Evolutionary conservation across 2,113 vertebrate species (phyloP), one percentile per base, ranked within the genome.

Genomic region (Pungitius pungitius): DNA sequence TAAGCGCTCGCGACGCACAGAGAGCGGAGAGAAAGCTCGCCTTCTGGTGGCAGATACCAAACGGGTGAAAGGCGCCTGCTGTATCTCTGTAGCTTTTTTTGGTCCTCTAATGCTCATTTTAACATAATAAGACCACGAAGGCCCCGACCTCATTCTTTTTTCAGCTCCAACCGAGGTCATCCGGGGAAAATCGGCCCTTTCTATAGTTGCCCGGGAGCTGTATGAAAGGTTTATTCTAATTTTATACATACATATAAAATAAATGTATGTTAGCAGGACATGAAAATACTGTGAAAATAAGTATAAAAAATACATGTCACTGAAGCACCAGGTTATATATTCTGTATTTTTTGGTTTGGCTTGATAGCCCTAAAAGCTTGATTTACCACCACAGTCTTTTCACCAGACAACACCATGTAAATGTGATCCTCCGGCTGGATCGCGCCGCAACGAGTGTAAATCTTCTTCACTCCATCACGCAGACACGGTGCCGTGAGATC

Each of bases 71-170:
- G 12, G 39, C 13, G 33, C 26, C 35, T 54, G 3, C 6, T 13
- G 0, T 30, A 18, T 47, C 11, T 52, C n/a, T n/a, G n/a, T n/a
- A n/a, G n/a, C n/a, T n/a, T n/a, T n/a, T n/a, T n/a, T n/a, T n/a
- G n/a, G n/a, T 62, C 8, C 17, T 47, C n/a, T 51, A 33, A 26
- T 10, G 37, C 22, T 70, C 22, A 42, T 17, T 54, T 45, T 30
- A 26, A 20, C 4, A 4, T 7, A 20, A 42, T 24, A 14, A 27
- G 42, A 24, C 62, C 66, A n/a, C 60, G 43, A 8, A 4, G 52
- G 24, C 45, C 33, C 58, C 43, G 52, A 75, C 24, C 58, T 55
- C 30, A 69, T 69, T 47, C 33, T 64, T 8, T n/a, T 60, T 2
- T 26, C 58, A 59, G 42, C 45, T 57, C 13, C 26, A 77, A 67